Evolutionary conservation across 2,113 vertebrate species (phyloP).

Genomic region (Scomber colias): DNA sequence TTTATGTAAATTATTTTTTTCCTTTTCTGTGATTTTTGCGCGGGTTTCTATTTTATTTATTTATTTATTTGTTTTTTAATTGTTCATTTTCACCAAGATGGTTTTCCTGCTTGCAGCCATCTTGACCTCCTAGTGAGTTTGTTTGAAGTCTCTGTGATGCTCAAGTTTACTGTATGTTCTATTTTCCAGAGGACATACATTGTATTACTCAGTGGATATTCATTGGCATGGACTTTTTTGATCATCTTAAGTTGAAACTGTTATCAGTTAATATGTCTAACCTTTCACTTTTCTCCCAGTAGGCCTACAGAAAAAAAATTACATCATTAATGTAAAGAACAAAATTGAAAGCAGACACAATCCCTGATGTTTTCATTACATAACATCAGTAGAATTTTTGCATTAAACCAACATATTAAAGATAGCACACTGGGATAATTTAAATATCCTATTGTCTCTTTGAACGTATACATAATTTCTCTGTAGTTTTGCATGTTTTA

Average conservation of each 20-base stretch:
- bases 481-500: conserved; percentile 69
- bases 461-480: conserved; percentile 20
- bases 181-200: conserved; percentile 56
- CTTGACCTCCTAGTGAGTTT: conserved; percentile 68
- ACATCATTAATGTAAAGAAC: conserved; percentile 20
- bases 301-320: conserved; percentile 30
- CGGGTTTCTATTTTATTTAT: conserved; percentile 30
- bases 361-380: conserved; percentile 16
- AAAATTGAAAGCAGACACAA: conserved; percentile 22
- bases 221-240: conserved; percentile 76
- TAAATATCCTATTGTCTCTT: conserved; percentile 17
- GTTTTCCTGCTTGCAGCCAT: conserved; percentile 79
- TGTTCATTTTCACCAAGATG: conserved; percentile 77
- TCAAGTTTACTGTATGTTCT: conserved; percentile 67
- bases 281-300: conserved; percentile 40
- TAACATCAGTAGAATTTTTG: conserved; percentile 25
- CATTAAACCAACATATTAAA: conserved; percentile 21
- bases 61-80: conserved; percentile 31
- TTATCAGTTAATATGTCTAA: conserved; percentile 60
- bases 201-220: conserved; percentile 55
- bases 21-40: conserved; percentile 67
- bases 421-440: conserved; percentile 32
- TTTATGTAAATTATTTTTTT: conserved; percentile 58
- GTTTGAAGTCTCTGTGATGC: conserved; percentile 72
- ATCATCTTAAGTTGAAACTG: conserved; percentile 59